These are phyloP conservation scores for Tetanocera ferruginea DNA, from an alignment of 2,888 invertebrate genomes.

Conservation along the genomic window DNA sequence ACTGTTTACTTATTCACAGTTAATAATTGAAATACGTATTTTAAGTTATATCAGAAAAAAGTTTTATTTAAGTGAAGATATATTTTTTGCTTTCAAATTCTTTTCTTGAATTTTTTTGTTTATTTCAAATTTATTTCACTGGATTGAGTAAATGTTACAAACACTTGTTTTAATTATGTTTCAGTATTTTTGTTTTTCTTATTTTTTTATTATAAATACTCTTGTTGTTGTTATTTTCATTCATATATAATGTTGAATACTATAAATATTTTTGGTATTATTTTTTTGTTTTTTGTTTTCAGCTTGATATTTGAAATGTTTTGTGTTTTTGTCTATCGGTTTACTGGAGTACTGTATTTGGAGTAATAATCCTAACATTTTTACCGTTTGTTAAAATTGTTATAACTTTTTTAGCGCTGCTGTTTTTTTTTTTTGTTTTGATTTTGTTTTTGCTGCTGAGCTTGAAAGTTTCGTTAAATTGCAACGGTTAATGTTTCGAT, in stretches of 20 bases:
- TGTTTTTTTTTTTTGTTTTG: constrained; percentile 1
- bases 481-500: constrained; percentile 4
- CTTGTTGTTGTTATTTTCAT: constrained; percentile 16
- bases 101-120: constrained; percentile 39
- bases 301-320: constrained; percentile 52
- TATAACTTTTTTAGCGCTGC: constrained; percentile 16
- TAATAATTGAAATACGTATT: too few species aligned
- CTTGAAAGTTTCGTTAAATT: background rate
- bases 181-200: constrained; percentile 44
- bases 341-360: background rate
- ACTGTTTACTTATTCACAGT: background rate
- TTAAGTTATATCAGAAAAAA: constrained; percentile 67
- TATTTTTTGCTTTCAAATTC: constrained; percentile 48
- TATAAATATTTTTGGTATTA: constrained; percentile 21
- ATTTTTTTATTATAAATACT: constrained; percentile 46
- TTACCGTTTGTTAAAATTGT: constrained; percentile 16
- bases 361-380: background rate
- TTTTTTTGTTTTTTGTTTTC: constrained; percentile 37
- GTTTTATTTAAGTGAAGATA: constrained; percentile 60
- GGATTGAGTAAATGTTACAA: constrained; percentile 53
- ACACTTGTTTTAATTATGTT: constrained; percentile 50
- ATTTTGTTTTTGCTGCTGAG: constrained; percentile 19
- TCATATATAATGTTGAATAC: background rate
- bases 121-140: constrained; percentile 32
- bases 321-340: constrained; percentile 43